A percentile compares a stretch with the other conserved stretches of the same genome.
Conservation (phyloP, 1,140 invertebrate genomes). For the Microvelia longipes region DNA sequence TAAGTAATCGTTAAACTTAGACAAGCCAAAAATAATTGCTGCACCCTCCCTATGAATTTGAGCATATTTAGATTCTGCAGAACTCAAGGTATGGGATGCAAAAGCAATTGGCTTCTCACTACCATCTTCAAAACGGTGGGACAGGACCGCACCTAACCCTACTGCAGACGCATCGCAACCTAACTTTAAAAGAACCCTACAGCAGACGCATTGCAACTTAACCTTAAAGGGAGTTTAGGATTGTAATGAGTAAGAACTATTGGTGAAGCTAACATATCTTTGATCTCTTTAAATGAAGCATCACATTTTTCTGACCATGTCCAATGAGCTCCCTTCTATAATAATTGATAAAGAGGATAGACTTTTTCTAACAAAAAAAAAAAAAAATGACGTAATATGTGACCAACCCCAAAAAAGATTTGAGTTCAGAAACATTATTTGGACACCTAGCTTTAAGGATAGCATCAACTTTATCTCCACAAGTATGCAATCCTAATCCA, state of each 20-base stretch:
- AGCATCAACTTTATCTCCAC: not conserved
- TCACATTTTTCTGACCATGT: not conserved
- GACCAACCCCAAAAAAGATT: not conserved
- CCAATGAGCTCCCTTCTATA: not conserved
- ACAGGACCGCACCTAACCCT: not conserved
- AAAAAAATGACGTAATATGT: not conserved
- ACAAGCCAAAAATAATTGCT: not conserved
- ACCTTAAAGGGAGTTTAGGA: not conserved
- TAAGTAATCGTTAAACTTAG: not conserved
- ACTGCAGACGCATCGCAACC: not conserved
- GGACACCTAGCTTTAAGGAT: not conserved
- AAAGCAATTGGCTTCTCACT: not conserved
- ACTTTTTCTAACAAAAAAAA: not conserved
- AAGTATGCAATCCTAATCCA: not conserved
- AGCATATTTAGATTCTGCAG: not conserved
- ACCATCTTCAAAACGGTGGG: not conserved
- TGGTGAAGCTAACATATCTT: not conserved
- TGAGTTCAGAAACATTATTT: not conserved
- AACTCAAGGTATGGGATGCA: not conserved
- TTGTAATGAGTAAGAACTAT: not conserved
- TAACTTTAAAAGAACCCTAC: not conserved
- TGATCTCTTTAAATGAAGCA: not conserved
- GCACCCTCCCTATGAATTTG: not conserved
- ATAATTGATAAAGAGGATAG: not conserved
- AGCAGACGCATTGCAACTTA: no score